Conservation (phyloP, 2,113 vertebrate species). For the Grammomys surdaster region DNA sequence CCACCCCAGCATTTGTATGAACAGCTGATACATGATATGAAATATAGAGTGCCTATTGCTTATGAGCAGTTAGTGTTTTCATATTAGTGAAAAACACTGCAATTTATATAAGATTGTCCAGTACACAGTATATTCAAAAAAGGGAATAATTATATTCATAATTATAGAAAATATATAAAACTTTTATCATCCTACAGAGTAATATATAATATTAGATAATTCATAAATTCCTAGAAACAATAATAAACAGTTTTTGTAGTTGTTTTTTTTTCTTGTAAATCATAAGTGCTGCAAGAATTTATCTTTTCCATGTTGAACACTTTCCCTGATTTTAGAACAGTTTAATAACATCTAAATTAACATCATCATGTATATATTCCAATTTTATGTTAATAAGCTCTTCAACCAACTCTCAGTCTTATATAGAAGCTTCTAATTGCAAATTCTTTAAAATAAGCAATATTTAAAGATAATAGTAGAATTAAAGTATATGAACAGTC, state of each 20-base stretch:
- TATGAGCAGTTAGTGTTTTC: background rate
- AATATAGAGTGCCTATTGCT: background rate
- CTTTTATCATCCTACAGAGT: background rate
- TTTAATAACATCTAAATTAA: conserved; percentile 25
- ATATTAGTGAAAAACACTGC: conserved; percentile 9
- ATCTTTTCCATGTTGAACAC: background rate
- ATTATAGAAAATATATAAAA: background rate
- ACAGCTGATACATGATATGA: conserved; percentile 5
- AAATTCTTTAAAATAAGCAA: background rate
- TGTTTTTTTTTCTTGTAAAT: background rate
- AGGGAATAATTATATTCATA: background rate
- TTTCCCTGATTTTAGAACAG: background rate
- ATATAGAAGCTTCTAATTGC: background rate
- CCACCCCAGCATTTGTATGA: accelerated
- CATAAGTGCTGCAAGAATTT: background rate
- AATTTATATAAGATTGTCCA: background rate
- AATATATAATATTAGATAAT: background rate
- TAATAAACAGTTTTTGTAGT: background rate
- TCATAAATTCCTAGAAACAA: background rate
- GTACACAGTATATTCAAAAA: background rate
- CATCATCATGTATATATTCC: background rate
- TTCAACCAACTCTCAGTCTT: background rate
- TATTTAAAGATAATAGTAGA: background rate
- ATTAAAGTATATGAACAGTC: background rate
- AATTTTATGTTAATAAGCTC: background rate